phyloP scores from a whole-genome alignment of 2,888 invertebrate species.

The Nasonovia ribisnigri region DNA sequence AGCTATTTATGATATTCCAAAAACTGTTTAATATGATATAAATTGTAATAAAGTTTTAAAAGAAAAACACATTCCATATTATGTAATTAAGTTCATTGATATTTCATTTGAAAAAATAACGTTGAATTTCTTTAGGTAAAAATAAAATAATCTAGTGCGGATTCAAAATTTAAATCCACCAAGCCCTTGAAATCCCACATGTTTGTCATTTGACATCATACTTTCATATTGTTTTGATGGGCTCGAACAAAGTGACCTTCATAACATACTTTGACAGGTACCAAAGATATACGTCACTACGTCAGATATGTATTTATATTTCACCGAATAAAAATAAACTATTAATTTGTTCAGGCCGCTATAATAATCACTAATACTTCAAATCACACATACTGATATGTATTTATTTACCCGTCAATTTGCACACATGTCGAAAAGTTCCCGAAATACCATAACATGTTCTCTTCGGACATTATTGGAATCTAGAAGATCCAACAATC shows the following conservation, averaged over 20 bases:
- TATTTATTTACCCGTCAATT: neutral
- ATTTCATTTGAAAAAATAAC: neutral
- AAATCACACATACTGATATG: too few relatives aligned
- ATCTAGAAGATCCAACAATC: neutral
- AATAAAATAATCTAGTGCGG: too few relatives aligned
- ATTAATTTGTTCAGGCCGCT: neutral
- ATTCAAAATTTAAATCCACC: neutral
- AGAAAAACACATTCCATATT: neutral
- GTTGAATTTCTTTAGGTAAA: neutral
- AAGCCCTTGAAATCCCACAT: neutral
- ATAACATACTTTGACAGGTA: neutral
- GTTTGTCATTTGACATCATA: neutral
- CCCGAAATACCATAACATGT: neutral
- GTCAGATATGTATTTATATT: neutral
- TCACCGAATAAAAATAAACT: neutral
- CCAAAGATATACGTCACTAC: rapidly evolving
- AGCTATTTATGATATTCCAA: neutral
- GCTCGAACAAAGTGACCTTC: neutral
- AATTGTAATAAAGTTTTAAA: neutral
- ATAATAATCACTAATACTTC: neutral
- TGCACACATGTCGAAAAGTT: neutral
- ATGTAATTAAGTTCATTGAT: neutral
- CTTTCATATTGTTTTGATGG: neutral
- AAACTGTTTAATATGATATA: neutral
- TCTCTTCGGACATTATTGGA: neutral